Conservation (phyloP, 2,113 vertebrate species). For the Haemorhous mexicanus region DNA sequence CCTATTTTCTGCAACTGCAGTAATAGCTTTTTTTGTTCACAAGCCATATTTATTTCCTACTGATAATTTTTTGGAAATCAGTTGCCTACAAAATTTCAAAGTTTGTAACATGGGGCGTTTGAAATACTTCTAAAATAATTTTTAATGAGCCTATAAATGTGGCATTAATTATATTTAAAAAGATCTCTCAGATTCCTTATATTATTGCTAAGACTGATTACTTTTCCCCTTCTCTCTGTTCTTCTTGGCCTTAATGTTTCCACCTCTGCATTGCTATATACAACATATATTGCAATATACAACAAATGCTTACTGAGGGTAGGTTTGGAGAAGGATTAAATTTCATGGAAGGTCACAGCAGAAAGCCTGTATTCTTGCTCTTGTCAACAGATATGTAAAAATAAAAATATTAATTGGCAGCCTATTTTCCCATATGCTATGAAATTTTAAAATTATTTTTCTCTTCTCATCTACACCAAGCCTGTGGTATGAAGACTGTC, state of each 20-base stretch:
- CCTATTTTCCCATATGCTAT: neutral
- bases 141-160: neutral
- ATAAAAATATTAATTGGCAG: neutral
- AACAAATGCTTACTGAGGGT: neutral
- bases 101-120: neutral
- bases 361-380: neutral
- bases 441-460: neutral
- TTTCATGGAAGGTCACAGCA: neutral
- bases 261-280: neutral
- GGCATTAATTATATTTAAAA: neutral
- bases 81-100: neutral
- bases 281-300: neutral
- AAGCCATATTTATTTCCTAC: neutral
- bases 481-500: neutral
- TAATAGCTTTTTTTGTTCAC: neutral
- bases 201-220: neutral
- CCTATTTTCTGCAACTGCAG: neutral
- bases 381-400: neutral
- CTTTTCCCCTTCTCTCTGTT: neutral
- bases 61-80: neutral
- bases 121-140: neutral
- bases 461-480: neutral
- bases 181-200: neutral
- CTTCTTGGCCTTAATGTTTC: neutral
- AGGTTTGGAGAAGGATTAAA: neutral